Conservation (phyloP, 2,888 invertebrate species). For the Adelphocoris suturalis region DNA sequence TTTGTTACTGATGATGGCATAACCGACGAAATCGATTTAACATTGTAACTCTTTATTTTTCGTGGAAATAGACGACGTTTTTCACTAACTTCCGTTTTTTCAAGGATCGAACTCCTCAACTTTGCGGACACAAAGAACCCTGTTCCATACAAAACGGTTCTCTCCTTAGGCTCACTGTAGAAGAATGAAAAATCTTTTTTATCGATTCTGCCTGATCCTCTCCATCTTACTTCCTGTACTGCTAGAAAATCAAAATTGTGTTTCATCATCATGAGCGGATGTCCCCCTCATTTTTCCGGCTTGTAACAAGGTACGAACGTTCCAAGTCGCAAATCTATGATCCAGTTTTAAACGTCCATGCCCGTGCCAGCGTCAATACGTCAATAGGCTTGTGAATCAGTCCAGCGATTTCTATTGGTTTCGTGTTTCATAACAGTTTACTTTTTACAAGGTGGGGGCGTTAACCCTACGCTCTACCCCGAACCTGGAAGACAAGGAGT, state of each 20-base stretch:
- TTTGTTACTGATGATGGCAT: too few species aligned
- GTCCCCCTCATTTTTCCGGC: background rate
- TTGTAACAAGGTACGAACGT: background rate
- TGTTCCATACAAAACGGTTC: background rate
- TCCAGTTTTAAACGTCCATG: background rate
- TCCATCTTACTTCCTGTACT: background rate
- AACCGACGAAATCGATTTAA: too few species aligned
- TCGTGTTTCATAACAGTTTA: background rate
- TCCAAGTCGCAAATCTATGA: background rate
- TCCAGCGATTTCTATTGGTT: background rate
- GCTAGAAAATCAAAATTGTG: background rate
- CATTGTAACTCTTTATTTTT: too few species aligned
- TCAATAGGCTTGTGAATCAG: background rate
- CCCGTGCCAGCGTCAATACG: background rate
- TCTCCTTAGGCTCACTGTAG: background rate
- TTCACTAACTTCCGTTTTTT: too few species aligned
- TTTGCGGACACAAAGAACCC: background rate
- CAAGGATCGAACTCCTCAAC: background rate
- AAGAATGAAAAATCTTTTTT: too few species aligned
- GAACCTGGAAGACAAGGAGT: conserved; percentile 72
- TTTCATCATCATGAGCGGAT: background rate
- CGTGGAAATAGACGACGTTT: too few species aligned
- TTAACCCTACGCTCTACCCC: conserved; percentile 46
- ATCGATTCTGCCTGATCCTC: background rate
- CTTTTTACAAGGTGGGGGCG: conserved; percentile 75